Evolutionary conservation across 2,797 vertebrate species (phyloP), one percentile per base, ranked within the genome.

Genomic region (Enteromius thamalakanensis): DNA sequence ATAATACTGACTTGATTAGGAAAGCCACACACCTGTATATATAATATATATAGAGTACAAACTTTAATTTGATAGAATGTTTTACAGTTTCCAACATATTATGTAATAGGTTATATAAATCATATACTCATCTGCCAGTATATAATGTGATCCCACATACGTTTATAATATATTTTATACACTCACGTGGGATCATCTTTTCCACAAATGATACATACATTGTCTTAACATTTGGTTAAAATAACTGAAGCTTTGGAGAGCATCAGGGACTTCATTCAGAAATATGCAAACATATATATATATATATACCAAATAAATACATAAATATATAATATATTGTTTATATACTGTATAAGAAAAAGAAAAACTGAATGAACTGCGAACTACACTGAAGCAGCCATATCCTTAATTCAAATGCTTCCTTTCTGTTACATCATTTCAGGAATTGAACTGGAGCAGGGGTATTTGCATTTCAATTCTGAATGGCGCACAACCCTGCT

Each of bases 341-440:
- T 1, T 64, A 14, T 58, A n/a, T 40, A n/a, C n/a, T n/a, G n/a
- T n/a, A n/a, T n/a, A n/a, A 23, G 2, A 15, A 15, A 64, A 62
- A 29, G 6, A 32, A 62, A 17, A 32, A 21, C 5, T 29, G 1
- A 34, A 53, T 14, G 47, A n/a, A 8, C 21, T 55, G 32, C 23
- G 19, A 53, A 53, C 29, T 21, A 74, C 19, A 37, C 19, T 37
- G 11, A 74, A 34, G 17, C 29, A 55, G 29, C 71, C 7, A 15
- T n/a, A 53, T 75, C 12, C 29, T 55, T 74, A 34, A 17, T 8
- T 65, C 62, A 65, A 64, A 64, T 70, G 14, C 71, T 34, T 74
- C 71, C 49, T 74, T 45, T 60, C 21, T 60, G 34, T 17, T 19
- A 26, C 21, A 45, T 76, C 40, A 76, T 76, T 76, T 79, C 42